Evolutionary conservation across 1,140 invertebrate genomes (phyloP).

Genomic region (Plodia interpunctella): DNA sequence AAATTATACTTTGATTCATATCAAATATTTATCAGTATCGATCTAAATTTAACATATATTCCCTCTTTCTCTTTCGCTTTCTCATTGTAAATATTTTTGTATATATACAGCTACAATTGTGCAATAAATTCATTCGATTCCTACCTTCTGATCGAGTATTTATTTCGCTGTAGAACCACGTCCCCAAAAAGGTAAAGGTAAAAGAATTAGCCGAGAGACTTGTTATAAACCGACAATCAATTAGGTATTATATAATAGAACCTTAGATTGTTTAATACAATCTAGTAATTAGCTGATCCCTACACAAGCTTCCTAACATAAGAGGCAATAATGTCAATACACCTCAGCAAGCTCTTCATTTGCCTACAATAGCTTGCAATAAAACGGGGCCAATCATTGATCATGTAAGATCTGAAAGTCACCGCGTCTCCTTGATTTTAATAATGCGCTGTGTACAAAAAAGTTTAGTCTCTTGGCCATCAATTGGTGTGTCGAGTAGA

Average conservation of each 20-base stretch:
- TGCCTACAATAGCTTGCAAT: slow-evolving; percentile 1
- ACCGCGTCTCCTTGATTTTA: slow-evolving; percentile 1
- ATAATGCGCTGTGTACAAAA: slow-evolving; percentile 14
- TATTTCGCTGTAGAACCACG: no score
- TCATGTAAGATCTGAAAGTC: not conserved
- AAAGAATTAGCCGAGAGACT: no score
- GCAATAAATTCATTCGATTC: no score
- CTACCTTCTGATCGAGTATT: no score
- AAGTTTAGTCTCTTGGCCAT: slow-evolving; percentile 22
- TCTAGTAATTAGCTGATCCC: not conserved
- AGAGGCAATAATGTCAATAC: slow-evolving; percentile 3
- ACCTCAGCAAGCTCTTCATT: not conserved
- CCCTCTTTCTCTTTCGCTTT: no score
- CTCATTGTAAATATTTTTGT: no score
- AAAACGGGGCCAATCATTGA: not conserved
- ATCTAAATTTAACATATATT: no score
- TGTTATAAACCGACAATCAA: no score
- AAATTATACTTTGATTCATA: no score
- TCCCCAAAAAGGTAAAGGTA: no score
- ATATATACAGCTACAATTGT: no score
- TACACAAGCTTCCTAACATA: not conserved
- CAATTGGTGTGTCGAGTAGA: slow-evolving; percentile 26
- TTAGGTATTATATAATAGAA: not conserved
- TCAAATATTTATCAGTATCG: no score
- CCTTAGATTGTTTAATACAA: not conserved